Evolutionary conservation across 2,113 vertebrate genomes (phyloP), one percentile per base, ranked within the genome.

Genomic region (Epinephelus lanceolatus): DNA sequence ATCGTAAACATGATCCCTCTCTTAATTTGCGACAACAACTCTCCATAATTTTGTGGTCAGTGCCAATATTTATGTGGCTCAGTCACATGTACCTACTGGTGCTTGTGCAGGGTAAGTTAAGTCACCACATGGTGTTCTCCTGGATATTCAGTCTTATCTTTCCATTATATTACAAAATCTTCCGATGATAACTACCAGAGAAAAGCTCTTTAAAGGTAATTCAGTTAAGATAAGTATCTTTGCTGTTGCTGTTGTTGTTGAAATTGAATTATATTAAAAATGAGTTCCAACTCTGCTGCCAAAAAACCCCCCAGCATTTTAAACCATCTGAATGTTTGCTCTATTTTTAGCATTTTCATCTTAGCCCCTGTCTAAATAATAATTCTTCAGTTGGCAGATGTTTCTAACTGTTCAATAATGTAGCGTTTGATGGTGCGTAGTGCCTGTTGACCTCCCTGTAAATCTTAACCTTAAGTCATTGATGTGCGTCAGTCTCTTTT

Each of bases 401-500:
- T 74, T 76, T 75, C 15, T 52, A 18, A 42, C 25, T 21, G 42
- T 42, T 45, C 11, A 51, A 33, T 53, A 37, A 15, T n/a, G 23
- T 57, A 25, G 37, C 40, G 6, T 79, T 56, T 76, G 76, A 45
- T 67, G 65, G 23, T 70, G 53, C 1, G 6, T 37, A 25, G 17
- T 67, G 25, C n/a, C 52, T 63, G 19, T 52, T 86, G 42, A 86
- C 61, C 42, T 78, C 9, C 49, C 42, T 42, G 17, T 80, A 78
- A 60, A 45, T 66, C 27, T 33, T 85, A 74, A 81, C 27, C 18
- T 21, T 18, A 51, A 84, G 71, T 78, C 78, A 78, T 19, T 76
- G 25, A 72, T 77, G 61, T 89, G 85, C 52, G 40, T 89, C 83
- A 76, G 67, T 81, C 18, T 74, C 42, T 80, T 79, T 85, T 55